A percentile compares a stretch with the other conserved stretches of the same genome.
phyloP scores from a whole-genome alignment of 2,113 vertebrate genomes.

The Leptobrachium leishanense region DNA sequence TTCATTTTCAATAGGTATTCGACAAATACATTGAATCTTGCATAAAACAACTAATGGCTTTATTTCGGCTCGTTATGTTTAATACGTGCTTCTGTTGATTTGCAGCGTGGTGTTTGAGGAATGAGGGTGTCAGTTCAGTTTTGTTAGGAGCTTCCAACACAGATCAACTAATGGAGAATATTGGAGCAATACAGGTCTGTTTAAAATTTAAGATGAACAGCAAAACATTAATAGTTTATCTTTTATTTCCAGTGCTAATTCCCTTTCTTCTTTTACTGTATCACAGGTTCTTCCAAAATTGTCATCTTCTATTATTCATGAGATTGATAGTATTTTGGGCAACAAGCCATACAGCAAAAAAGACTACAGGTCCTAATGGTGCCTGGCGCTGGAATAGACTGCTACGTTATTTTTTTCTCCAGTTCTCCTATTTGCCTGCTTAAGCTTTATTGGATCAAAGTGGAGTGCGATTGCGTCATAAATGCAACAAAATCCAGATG shows the following conservation, averaged over 20 bases:
- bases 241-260: not conserved
- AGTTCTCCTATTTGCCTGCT: slow-evolving; percentile 73
- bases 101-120: slow-evolving; percentile 97
- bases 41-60: too few relatives aligned
- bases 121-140: slow-evolving; percentile 94
- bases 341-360: slow-evolving; percentile 99
- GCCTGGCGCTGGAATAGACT: slow-evolving; percentile 43
- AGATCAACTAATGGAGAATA: slow-evolving; percentile 97
- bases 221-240: not conserved
- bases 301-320: slow-evolving; percentile 92
- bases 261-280: not conserved
- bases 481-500: not conserved
- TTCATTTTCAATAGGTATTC: too few relatives aligned
- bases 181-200: slow-evolving; percentile 96
- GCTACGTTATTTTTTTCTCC: slow-evolving; percentile 47
- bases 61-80: not conserved
- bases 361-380: slow-evolving; percentile 92
- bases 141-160: slow-evolving; percentile 93
- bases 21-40: too few relatives aligned
- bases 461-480: slow-evolving; percentile 55
- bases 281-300: slow-evolving; percentile 93
- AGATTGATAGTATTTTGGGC: slow-evolving; percentile 98
- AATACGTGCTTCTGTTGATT: not conserved
- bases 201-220: not conserved
- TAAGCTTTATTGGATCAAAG: slow-evolving; percentile 76